Evolutionary conservation across 2,888 invertebrate species (phyloP).

Genomic region (Pseudococcus viburni): DNA sequence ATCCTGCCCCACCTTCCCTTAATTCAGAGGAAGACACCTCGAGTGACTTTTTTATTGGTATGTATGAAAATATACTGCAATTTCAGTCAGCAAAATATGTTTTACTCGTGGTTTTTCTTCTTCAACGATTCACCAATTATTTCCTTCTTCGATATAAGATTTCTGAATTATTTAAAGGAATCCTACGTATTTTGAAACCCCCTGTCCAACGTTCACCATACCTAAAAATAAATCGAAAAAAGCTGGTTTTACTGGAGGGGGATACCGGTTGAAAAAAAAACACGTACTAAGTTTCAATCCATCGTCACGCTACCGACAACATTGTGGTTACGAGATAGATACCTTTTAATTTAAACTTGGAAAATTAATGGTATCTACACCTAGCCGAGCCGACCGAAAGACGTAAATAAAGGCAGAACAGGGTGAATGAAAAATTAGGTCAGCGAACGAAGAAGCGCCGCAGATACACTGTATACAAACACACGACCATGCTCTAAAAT

Average conservation of each 20-base stretch:
- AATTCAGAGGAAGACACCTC: too few relatives aligned
- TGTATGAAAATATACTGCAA: too few relatives aligned
- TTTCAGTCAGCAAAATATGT: too few relatives aligned
- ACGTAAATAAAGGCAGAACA: neutral
- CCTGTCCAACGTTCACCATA: neutral
- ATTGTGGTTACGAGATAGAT: neutral
- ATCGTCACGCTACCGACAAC: neutral
- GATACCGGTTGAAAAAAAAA: neutral
- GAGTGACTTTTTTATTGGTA: too few relatives aligned
- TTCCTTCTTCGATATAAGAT: too few relatives aligned
- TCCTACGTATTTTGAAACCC: neutral
- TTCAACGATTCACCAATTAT: too few relatives aligned
- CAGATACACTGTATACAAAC: neutral
- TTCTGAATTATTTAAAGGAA: too few relatives aligned
- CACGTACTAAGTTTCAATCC: neutral
- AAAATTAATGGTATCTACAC: neutral
- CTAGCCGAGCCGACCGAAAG: neutral
- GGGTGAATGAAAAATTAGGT: slow-evolving; percentile 23
- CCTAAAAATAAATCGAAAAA: neutral
- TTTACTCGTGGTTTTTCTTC: too few relatives aligned
- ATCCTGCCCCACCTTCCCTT: too few relatives aligned
- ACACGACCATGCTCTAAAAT: slow-evolving; percentile 50
- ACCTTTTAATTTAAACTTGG: neutral
- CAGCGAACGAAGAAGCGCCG: neutral
- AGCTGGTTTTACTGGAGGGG: neutral